A percentile compares a stretch with the other conserved stretches of the same genome.
Evolutionary conservation across 2,113 vertebrate genomes (phyloP).

Genomic region (Phasianus colchicus): DNA sequence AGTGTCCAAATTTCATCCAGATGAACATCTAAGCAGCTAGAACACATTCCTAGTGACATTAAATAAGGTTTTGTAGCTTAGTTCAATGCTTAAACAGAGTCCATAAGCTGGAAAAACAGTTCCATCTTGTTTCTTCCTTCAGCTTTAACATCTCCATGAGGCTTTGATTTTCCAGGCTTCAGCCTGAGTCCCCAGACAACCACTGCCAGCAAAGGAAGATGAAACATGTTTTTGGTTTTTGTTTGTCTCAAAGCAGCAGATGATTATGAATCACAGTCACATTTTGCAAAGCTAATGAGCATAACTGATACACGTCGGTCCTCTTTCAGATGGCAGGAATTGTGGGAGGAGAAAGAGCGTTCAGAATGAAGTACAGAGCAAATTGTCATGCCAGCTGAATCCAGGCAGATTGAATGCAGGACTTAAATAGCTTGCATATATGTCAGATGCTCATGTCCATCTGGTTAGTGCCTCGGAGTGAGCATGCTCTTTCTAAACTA

Average conservation of each 20-base stretch:
- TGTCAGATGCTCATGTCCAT: background rate
- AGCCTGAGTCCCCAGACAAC: background rate
- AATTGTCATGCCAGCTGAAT: background rate
- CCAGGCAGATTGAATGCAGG: background rate
- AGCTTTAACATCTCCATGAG: background rate
- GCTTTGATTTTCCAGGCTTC: background rate
- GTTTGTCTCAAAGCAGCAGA: constrained; percentile 26
- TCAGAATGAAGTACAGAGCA: background rate
- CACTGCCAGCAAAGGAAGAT: background rate
- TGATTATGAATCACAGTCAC: constrained; percentile 10
- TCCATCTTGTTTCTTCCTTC: background rate
- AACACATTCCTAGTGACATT: background rate
- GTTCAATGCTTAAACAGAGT: background rate
- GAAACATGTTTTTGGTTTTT: background rate
- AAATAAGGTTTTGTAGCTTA: background rate
- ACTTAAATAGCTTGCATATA: background rate
- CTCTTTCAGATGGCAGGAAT: background rate
- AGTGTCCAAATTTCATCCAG: background rate
- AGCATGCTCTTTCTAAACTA: background rate
- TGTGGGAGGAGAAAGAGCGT: background rate
- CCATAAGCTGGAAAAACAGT: background rate
- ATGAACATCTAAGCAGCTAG: background rate
- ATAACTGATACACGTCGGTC: background rate
- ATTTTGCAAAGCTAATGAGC: constrained; percentile 6
- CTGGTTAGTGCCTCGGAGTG: background rate